Conservation (phyloP, 2,888 invertebrate species). For the Microplitis manilae region DNA sequence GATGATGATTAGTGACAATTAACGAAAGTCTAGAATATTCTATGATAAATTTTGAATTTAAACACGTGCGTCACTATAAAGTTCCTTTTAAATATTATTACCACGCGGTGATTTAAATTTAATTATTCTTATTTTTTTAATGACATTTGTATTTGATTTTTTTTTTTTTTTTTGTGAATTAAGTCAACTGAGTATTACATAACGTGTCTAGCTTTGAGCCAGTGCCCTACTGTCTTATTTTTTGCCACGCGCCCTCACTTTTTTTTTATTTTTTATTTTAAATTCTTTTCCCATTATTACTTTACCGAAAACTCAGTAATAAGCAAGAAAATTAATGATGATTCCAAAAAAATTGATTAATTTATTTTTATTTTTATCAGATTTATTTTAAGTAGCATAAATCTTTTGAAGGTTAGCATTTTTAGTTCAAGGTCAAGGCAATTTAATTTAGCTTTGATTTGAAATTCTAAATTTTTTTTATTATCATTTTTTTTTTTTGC, state of each 20-base stretch:
- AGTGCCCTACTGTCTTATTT: slow-evolving; percentile 55
- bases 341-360: background rate
- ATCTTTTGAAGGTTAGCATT: background rate
- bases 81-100: background rate
- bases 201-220: slow-evolving; percentile 58
- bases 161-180: slow-evolving; percentile 32
- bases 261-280: background rate
- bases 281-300: background rate
- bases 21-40: background rate
- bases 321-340: background rate
- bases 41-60: background rate
- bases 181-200: slow-evolving; percentile 54
- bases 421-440: background rate
- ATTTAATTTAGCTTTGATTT: background rate
- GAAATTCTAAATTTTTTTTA: background rate
- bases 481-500: background rate
- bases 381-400: background rate
- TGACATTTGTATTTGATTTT: background rate
- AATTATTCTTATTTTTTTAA: background rate
- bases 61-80: background rate
- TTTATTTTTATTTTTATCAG: background rate
- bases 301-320: background rate
- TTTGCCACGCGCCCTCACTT: slow-evolving; percentile 34
- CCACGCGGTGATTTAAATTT: background rate
- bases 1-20: background rate